Evolutionary conservation across 1,140 invertebrate genomes (phyloP), one percentile per base, ranked within the genome.

Genomic region (Hesperophylax magnus): DNA sequence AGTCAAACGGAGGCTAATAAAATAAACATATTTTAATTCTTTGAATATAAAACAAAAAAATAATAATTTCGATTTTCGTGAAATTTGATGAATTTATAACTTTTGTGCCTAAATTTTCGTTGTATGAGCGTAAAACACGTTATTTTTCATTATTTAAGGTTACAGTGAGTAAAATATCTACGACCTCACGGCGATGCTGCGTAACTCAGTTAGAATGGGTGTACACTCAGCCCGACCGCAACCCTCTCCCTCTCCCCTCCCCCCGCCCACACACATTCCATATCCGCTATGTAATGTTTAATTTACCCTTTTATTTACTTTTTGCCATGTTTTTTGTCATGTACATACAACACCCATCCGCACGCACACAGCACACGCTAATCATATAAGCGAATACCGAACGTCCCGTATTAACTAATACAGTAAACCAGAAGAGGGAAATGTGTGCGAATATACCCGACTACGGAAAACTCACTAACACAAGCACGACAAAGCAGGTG

Each of bases 251-350:
- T 0, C 58, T 5, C 76, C 65, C 54, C 14, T 17, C 31, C 77
- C 31, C 71, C 69, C 71, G 34, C 78, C 65, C 80, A 72, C 82
- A 83, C 82, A 76, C 82, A 77, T 84, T 84, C 80, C 82, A 84
- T 83, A 83, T 83, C 82, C 82, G 82, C 82, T 81, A 84, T 84
- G 82, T 84, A 84, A 84, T 84, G 82, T 84, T 84, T 84, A 84
- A 84, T 84, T 84, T 84, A 81, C 80, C 80, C 82, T 84, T 84
- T 84, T 84, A 84, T 84, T 84, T 84, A 84, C 82, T 84, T 84
- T 84, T 84, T 84, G 82, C 82, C 82, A 81, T 81, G 82, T 84
- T 84, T 84, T 84, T 84, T 84, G 82, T 84, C 82, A 78, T 84
- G 82, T 84, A 84, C 80, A 78, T 76, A 76, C 72, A 76, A 76